Evolutionary conservation across 2,113 vertebrate genomes (phyloP).

Genomic region (Potamarius usumacintae): DNA sequence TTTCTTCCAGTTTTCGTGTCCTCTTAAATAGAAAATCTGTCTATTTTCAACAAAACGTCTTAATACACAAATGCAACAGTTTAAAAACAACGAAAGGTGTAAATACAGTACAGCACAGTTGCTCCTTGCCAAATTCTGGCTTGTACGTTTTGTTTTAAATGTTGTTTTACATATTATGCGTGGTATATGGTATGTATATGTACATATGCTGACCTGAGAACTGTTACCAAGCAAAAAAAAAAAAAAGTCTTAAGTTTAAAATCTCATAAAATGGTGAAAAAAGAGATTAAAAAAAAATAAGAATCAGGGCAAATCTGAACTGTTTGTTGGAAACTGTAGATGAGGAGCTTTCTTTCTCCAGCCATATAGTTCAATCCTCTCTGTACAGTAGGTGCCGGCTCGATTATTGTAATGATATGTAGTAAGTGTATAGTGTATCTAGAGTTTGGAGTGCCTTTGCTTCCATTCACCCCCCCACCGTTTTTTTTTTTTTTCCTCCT

Average conservation of each 20-base stretch:
- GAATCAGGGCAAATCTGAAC: slow-evolving; percentile 88
- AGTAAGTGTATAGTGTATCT: slow-evolving; percentile 99
- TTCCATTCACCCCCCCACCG: slow-evolving; percentile 80
- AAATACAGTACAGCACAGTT: slow-evolving; percentile 72
- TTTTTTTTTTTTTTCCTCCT: no score
- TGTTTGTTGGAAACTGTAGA: slow-evolving; percentile 95
- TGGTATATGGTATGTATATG: slow-evolving; percentile 67
- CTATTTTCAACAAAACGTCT: slow-evolving; percentile 60
- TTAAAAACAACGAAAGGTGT: slow-evolving; percentile 52
- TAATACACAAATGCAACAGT: slow-evolving; percentile 50
- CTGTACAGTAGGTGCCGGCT: slow-evolving; percentile 97
- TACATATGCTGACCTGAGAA: slow-evolving; percentile 95
- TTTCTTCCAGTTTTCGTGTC: slow-evolving; percentile 29
- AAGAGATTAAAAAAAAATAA: slow-evolving; percentile 67
- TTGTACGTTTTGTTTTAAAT: slow-evolving; percentile 79
- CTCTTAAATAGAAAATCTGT: slow-evolving; percentile 60
- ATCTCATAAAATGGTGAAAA: slow-evolving; percentile 58
- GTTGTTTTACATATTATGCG: slow-evolving; percentile 62
- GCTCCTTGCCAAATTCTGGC: slow-evolving; percentile 96
- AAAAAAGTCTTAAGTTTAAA: slow-evolving; percentile 63
- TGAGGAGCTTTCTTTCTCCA: slow-evolving; percentile 94
- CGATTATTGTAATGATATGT: slow-evolving; percentile 99
- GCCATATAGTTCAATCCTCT: slow-evolving; percentile 97
- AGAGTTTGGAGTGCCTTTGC: slow-evolving; percentile 99
- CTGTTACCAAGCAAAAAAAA: slow-evolving; percentile 93